Evolutionary conservation across 2,113 vertebrate species (phyloP).

Genomic region (Columbina picui): DNA sequence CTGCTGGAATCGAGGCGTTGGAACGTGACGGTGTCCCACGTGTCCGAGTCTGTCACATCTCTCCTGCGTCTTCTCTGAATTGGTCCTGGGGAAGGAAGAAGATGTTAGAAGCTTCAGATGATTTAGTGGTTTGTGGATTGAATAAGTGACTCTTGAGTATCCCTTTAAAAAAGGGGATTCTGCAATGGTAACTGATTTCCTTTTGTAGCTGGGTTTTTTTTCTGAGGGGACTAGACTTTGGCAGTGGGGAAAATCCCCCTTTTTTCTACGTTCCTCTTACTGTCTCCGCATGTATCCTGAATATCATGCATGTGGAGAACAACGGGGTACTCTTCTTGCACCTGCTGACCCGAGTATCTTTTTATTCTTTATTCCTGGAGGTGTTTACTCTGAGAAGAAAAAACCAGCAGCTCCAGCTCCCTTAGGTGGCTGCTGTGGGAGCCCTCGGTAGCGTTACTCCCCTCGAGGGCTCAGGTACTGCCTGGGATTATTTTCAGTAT

Average conservation of each 20-base stretch:
- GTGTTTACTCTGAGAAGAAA: neutral
- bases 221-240: neutral
- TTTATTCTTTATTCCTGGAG: neutral
- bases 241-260: neutral
- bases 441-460: rapidly evolving
- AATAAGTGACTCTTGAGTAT: neutral
- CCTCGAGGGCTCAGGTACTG: neutral
- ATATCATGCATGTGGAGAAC: neutral
- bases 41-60: neutral
- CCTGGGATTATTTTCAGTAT: neutral
- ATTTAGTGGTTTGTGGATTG: neutral
- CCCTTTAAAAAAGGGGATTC: neutral
- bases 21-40: neutral
- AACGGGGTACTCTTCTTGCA: neutral
- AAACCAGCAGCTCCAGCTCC: neutral
- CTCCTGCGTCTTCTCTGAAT: neutral
- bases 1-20: constrained; percentile 47
- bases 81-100: constrained; percentile 44
- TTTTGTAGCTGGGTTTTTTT: neutral
- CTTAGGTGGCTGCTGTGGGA: neutral
- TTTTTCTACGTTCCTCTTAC: neutral
- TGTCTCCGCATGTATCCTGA: neutral
- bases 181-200: neutral
- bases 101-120: neutral
- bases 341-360: neutral